These are phyloP conservation scores for Rallus crepitans DNA, from an alignment of 2,797 vertebrate genomes.

Conservation along the genomic window DNA sequence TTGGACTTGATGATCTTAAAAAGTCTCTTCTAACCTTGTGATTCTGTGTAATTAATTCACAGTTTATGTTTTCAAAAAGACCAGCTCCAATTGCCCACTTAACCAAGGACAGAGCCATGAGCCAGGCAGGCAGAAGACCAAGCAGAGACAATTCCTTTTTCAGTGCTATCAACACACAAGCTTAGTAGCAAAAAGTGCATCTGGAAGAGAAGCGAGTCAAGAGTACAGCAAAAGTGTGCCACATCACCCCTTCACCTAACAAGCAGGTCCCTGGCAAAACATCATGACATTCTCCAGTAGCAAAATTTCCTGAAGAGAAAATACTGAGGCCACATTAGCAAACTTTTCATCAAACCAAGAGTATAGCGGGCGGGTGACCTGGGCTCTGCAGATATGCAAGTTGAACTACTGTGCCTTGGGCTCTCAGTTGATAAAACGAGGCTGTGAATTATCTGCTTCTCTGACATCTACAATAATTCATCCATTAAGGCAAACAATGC, in stretches of 20 bases:
- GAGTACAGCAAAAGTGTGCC: fast-evolving
- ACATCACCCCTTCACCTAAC: neutral
- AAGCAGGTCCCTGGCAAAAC: neutral
- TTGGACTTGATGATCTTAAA: no score
- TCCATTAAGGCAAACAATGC: slow-evolving; percentile 29
- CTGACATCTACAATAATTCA: slow-evolving; percentile 12
- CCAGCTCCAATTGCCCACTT: neutral
- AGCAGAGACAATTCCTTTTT: neutral
- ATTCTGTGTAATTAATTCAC: neutral
- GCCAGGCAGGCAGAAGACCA: neutral
- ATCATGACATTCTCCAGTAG: neutral
- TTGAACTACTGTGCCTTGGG: neutral
- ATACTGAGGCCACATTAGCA: neutral
- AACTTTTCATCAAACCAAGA: neutral
- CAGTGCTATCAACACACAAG: neutral
- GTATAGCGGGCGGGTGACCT: neutral
- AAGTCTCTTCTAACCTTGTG: no score
- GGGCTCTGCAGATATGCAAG: neutral
- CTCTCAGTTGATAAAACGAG: neutral
- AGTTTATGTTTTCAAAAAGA: neutral
- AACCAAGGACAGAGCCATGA: neutral
- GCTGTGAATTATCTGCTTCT: neutral
- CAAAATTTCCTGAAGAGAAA: neutral
- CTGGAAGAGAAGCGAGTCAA: neutral
- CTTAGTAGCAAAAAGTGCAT: neutral